phyloP scores from a whole-genome alignment of 2,797 vertebrate genomes.

The Ataeniobius toweri region DNA sequence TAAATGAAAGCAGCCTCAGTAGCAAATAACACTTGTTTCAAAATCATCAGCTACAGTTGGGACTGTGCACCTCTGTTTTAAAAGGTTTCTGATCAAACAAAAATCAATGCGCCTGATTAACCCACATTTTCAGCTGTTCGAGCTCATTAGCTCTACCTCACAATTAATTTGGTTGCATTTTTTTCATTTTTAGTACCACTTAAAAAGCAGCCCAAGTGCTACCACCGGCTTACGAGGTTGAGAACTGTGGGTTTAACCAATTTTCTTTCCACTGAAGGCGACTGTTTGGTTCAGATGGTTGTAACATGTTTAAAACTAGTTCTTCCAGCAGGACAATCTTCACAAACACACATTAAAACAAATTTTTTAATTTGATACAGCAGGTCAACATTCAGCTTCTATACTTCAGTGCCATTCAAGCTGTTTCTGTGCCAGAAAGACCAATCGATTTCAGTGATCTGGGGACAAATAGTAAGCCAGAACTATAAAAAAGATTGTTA shows the following conservation, averaged over 20 bases:
- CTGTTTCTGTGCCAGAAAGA: neutral
- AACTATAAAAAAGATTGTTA: neutral
- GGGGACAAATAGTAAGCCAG: neutral
- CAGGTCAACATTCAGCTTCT: neutral
- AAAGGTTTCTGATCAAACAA: neutral
- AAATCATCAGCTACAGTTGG: neutral
- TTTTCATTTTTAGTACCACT: neutral
- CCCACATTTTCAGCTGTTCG: neutral
- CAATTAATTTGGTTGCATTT: neutral
- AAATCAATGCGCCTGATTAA: neutral
- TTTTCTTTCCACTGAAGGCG: neutral
- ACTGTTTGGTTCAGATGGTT: neutral
- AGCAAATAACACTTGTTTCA: neutral
- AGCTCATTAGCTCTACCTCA: neutral
- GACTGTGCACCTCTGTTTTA: neutral
- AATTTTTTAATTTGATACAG: neutral
- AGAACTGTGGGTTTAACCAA: neutral
- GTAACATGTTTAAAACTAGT: neutral
- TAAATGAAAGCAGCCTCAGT: too few species aligned
- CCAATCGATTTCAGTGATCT: neutral
- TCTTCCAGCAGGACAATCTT: neutral
- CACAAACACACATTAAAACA: neutral
- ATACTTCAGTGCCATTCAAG: neutral
- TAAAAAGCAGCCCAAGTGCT: neutral
- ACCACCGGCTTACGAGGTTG: neutral